Base-by-base conservation (phyloP, 2,797 vertebrate genomes). In the Erithacus rubecula region DNA sequence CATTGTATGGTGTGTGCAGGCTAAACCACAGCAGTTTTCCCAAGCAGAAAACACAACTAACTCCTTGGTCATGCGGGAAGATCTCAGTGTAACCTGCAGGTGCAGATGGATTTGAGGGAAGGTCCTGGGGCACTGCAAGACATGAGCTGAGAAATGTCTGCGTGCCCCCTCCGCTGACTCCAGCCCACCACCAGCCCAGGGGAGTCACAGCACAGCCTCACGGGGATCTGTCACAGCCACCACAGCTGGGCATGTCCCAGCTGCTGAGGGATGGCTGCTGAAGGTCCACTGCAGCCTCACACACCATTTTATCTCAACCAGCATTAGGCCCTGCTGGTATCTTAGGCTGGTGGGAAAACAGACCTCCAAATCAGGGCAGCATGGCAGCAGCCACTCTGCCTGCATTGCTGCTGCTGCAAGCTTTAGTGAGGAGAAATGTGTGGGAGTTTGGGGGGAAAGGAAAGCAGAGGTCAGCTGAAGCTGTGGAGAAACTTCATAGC, bases 121-220 rank as follows among this genome's bases (percentile, higher is more conserved):
- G 17, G 5, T 32, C 10, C 0, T n/a, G 32, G 37, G 59, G 8
- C 47, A 36, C 17, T 53, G 49, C 32, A 47, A 51, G 27, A 23
- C 8, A 7, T 2, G 15, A 78, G 59, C 26, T 26, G 44, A 69
- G 59, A 32, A 51, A 78, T 4, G 32, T 9, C 29, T 67, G 37
- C 0, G 1, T 3, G 6, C 11, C 4, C 12, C 2, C 5, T 53
- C 18, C 64, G 41, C n/a, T 17, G 5, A 20, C 5, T 72, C 30
- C 36, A 27, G 12, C 16, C 1, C 82, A 29, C 37, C n/a, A 30
- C 5, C 56, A 51, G 24, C 30, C 1, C 3, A 43, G 19, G 22
- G 47, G 18, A 36, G 9, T 4, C 41, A 8, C 32, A 26, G 36
- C 0, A 0, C 4, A 12, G 59, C 47, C 34, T 15, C 43, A n/a